Percentiles rank a stretch among this genome's conserved stretches.
These are phyloP conservation scores for Drosophila lutescens DNA, from an alignment of 2,888 invertebrate species.

Conservation along the genomic window DNA sequence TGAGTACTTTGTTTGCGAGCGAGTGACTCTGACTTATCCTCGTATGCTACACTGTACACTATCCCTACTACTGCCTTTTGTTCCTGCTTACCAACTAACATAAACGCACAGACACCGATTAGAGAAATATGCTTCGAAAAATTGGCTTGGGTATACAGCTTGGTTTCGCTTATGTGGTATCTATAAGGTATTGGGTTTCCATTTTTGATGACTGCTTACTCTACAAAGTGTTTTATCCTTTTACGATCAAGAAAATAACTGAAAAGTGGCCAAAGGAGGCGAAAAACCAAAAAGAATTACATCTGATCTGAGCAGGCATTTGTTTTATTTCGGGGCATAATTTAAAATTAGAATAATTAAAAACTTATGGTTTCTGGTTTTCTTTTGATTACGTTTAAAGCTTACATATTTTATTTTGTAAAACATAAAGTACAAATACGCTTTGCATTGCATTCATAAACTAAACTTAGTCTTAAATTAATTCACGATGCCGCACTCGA, in stretches of 20 bases:
- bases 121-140: slow-evolving; percentile 20
- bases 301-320: slow-evolving; percentile 21
- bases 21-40: slow-evolving; percentile 41
- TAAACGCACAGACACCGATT: slow-evolving; percentile 50
- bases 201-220: slow-evolving; percentile 18
- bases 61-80: slow-evolving; percentile 11
- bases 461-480: slow-evolving; percentile 49
- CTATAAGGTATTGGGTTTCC: slow-evolving; percentile 18
- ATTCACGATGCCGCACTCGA: slow-evolving; percentile 29
- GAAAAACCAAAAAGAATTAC: slow-evolving; percentile 13
- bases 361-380: slow-evolving; percentile 41
- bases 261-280: not conserved
- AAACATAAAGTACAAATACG: slow-evolving; percentile 60
- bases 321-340: slow-evolving; percentile 19
- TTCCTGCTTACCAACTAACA: slow-evolving; percentile 42
- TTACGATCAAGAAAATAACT: not conserved
- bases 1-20: slow-evolving; percentile 22
- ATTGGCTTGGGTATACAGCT: slow-evolving; percentile 18
- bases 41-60: slow-evolving; percentile 63
- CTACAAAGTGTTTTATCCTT: slow-evolving; percentile 4
- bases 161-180: slow-evolving; percentile 16
- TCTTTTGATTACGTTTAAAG: slow-evolving; percentile 68
- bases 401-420: slow-evolving; percentile 67
- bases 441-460: slow-evolving; percentile 48
- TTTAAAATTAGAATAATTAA: slow-evolving; percentile 18